A percentile compares a stretch with the other conserved stretches of the same genome.
These are phyloP conservation scores for Asobara japonica DNA, from an alignment of 1,140 invertebrate species.

Conservation along the genomic window DNA sequence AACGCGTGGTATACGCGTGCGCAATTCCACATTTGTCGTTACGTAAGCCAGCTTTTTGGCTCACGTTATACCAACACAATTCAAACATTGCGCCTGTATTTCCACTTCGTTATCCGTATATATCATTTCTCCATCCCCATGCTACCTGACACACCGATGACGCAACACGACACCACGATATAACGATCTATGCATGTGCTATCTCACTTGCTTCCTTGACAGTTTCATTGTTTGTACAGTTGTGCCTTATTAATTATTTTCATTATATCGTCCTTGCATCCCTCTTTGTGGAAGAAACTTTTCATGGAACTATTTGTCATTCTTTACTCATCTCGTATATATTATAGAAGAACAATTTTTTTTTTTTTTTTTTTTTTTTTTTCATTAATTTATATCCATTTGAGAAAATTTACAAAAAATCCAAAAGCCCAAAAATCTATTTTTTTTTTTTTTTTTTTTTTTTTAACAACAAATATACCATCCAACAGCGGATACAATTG, in stretches of 20 bases:
- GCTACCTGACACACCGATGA: slow-evolving; percentile 20
- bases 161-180: background rate
- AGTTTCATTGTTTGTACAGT: background rate
- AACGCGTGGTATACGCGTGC: background rate
- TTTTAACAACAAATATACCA: too few relatives aligned
- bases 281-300: too few relatives aligned
- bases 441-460: too few relatives aligned
- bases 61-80: slow-evolving; percentile 8
- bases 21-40: background rate
- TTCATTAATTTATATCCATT: too few relatives aligned
- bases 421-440: too few relatives aligned
- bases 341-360: too few relatives aligned
- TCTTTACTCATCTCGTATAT: too few relatives aligned
- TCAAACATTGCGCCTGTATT: background rate
- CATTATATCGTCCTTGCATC: background rate
- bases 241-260: background rate
- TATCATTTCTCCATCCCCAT: background rate
- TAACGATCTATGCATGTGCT: background rate
- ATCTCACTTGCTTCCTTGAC: background rate
- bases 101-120: background rate
- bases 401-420: too few relatives aligned
- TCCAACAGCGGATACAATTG: too few relatives aligned
- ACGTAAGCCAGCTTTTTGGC: slow-evolving; percentile 7
- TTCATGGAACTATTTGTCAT: too few relatives aligned
- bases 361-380: too few relatives aligned